Percentiles rank a stretch among this genome's conserved stretches.
Evolutionary conservation across 2,797 vertebrate genomes (phyloP).

Genomic region (Synanceia verrucosa): DNA sequence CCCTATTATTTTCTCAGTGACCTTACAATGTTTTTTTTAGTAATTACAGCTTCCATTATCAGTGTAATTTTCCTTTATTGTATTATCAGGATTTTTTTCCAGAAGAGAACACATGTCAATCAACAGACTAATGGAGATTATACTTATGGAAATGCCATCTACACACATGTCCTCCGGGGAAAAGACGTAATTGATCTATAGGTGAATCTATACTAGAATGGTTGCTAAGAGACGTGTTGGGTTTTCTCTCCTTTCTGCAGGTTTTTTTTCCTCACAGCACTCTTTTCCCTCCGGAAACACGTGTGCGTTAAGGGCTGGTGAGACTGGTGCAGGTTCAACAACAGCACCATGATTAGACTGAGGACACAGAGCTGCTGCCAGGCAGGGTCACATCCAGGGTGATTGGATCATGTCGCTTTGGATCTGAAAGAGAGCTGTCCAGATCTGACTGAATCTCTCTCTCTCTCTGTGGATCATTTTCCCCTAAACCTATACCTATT

Average conservation of each 20-base stretch:
- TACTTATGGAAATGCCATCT: background rate
- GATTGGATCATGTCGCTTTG: slow-evolving; percentile 54
- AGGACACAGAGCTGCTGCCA: slow-evolving; percentile 51
- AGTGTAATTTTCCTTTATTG: no score
- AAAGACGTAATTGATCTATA: slow-evolving; percentile 15
- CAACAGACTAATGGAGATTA: background rate
- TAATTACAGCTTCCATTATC: no score
- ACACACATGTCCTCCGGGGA: background rate
- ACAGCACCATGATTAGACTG: slow-evolving; percentile 54
- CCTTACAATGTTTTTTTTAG: no score
- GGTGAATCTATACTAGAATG: slow-evolving; percentile 21
- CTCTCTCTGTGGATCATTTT: no score
- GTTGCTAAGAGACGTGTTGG: slow-evolving; percentile 55
- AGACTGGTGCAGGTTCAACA: slow-evolving; percentile 33
- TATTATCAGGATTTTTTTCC: no score
- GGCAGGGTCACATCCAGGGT: slow-evolving; percentile 43
- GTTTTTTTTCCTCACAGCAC: background rate
- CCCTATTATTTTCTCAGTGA: background rate
- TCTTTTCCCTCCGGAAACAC: background rate
- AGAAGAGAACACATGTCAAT: no score
- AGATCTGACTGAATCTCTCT: slow-evolving; percentile 49
- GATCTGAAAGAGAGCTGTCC: slow-evolving; percentile 59
- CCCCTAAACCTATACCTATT: no score
- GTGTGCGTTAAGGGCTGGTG: slow-evolving; percentile 18
- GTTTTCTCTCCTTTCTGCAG: slow-evolving; percentile 14